phyloP scores from a whole-genome alignment of 2,113 vertebrate genomes.

The Mohoua ochrocephala region DNA sequence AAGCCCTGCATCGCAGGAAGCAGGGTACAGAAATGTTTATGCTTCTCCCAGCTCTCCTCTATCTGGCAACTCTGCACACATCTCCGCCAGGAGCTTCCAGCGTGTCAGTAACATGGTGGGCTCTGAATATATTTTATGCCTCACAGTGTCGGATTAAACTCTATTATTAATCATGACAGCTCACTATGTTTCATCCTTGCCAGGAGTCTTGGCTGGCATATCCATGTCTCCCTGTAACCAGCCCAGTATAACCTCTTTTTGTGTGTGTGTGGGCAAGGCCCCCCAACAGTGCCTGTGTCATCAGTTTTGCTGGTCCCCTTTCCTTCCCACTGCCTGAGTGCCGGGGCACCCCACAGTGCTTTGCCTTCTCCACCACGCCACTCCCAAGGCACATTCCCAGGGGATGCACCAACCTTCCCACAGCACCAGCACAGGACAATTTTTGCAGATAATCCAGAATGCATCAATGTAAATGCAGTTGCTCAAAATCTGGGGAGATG shows the following conservation, averaged over 20 bases:
- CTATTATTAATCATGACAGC: constrained; percentile 22
- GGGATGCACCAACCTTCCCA: not conserved
- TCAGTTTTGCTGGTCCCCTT: not conserved
- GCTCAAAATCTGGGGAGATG: not conserved
- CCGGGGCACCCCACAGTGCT: not conserved
- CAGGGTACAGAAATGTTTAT: not conserved
- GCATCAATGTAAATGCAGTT: not conserved
- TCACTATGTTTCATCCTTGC: not conserved
- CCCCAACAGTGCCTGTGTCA: not conserved
- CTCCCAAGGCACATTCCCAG: not conserved
- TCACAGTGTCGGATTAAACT: not conserved
- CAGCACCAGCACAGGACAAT: accelerated
- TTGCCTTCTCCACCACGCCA: not conserved
- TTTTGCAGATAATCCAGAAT: not conserved
- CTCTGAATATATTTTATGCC: constrained; percentile 4
- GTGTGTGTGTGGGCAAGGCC: not conserved
- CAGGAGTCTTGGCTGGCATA: not conserved
- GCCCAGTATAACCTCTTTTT: not conserved
- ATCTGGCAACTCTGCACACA: not conserved
- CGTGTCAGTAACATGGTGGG: accelerated
- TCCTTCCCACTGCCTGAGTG: not conserved
- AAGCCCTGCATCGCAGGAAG: not conserved
- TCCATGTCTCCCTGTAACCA: not conserved
- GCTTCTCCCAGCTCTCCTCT: not conserved
- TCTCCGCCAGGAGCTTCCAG: not conserved